These are phyloP conservation scores for pig (Sus scrofa) DNA, from an alignment of 2,113 vertebrate species.

Conservation along the genomic window DNA sequence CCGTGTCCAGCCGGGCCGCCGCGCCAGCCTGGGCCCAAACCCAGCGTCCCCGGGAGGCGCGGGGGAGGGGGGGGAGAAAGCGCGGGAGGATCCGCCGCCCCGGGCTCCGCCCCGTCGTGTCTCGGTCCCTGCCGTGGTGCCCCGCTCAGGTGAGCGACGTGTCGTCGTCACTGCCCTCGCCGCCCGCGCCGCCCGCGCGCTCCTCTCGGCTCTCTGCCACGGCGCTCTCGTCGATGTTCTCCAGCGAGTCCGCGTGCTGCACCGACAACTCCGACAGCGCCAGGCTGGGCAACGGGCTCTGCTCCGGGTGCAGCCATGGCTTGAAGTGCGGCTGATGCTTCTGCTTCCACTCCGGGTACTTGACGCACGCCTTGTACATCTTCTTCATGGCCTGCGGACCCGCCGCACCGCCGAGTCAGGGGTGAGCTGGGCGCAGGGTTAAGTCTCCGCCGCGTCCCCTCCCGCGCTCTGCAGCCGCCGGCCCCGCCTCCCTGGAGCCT, in stretches of 20 bases:
- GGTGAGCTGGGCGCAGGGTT: fast-evolving
- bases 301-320: conserved; percentile 96
- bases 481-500: neutral
- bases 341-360: conserved; percentile 96
- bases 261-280: conserved; percentile 93
- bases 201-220: conserved; percentile 92
- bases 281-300: conserved; percentile 92
- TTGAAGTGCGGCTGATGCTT: conserved; percentile 93
- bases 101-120: conserved; percentile 16
- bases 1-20: conserved; percentile 54
- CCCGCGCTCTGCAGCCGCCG: neutral
- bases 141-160: conserved; percentile 84
- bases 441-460: neutral
- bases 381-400: conserved; percentile 94
- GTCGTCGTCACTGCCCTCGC: conserved; percentile 92
- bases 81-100: neutral
- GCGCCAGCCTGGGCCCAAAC: conserved; percentile 35
- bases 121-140: conserved; percentile 22
- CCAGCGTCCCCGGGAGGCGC: conserved; percentile 43
- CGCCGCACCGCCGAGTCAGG: neutral
- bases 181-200: conserved; percentile 81
- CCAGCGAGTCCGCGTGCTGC: conserved; percentile 95
- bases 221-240: conserved; percentile 96
- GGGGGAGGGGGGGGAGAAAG: conserved; percentile 6
- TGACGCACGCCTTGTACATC: conserved; percentile 95